phyloP scores from a whole-genome alignment of 1,140 invertebrate species.

The Trichogramma pretiosum region DNA sequence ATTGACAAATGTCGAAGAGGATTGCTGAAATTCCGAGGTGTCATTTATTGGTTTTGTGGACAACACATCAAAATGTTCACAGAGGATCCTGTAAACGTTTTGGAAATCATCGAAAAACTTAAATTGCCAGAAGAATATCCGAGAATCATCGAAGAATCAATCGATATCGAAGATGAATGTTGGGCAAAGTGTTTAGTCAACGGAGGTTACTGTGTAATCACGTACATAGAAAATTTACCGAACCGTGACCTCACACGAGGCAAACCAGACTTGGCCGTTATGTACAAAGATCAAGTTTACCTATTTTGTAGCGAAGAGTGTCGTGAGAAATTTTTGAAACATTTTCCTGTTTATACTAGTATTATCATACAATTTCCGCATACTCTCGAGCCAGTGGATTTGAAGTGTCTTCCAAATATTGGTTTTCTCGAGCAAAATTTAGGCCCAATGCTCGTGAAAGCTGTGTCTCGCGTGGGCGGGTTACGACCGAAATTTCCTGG shows the following conservation, averaged over 20 bases:
- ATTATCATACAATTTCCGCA: constrained; percentile 36
- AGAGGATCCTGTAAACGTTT: constrained; percentile 33
- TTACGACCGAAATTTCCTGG: constrained; percentile 51
- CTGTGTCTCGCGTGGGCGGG: constrained; percentile 41
- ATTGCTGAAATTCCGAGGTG: constrained; percentile 43
- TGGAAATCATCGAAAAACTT: constrained; percentile 29
- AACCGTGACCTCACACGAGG: constrained; percentile 40
- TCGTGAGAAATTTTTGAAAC: constrained; percentile 42
- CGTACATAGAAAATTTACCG: constrained; percentile 46
- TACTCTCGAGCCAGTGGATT: constrained; percentile 34
- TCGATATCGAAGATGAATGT: constrained; percentile 25
- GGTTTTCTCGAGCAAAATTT: constrained; percentile 53
- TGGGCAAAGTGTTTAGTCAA: constrained; percentile 35
- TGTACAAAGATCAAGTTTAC: constrained; percentile 42
- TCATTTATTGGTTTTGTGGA: constrained; percentile 51
- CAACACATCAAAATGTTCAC: constrained; percentile 43
- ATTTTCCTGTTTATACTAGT: constrained; percentile 40
- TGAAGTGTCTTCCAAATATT: constrained; percentile 44
- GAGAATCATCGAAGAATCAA: constrained; percentile 29
- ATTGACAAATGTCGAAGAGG: constrained; percentile 44
- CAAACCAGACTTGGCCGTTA: constrained; percentile 32
- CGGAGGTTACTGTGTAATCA: constrained; percentile 50
- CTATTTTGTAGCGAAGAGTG: constrained; percentile 47
- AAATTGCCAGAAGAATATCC: constrained; percentile 45
- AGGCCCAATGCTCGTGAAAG: constrained; percentile 42